phyloP scores from a whole-genome alignment of 37 sponge, comb jelly and placozoan genomes.

The Spongilla lacustris region DNA sequence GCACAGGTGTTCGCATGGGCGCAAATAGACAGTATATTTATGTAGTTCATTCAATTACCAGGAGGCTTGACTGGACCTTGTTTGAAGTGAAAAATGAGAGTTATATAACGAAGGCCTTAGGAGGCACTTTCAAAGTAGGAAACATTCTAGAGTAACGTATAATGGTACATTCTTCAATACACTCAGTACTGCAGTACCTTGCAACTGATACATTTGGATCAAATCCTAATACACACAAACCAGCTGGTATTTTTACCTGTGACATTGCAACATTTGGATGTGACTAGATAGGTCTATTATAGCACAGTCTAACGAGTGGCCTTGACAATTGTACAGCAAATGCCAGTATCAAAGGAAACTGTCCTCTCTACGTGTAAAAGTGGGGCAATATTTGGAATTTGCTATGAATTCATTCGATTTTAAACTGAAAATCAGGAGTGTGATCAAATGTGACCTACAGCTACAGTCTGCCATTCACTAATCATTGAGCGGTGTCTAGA shows the following conservation, averaged over 20 bases:
- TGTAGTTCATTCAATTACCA: too few relatives aligned
- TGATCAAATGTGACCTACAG: constrained; percentile 64
- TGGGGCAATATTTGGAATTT: constrained; percentile 46
- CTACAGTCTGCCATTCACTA: constrained; percentile 62
- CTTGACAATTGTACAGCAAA: constrained; percentile 67
- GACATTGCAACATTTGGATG: constrained; percentile 67
- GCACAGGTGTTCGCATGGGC: too few relatives aligned
- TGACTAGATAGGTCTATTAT: constrained; percentile 56
- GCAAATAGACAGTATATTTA: too few relatives aligned
- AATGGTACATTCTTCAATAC: constrained; percentile 30
- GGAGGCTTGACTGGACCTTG: too few relatives aligned
- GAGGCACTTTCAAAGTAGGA: too few relatives aligned
- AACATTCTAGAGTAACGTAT: too few relatives aligned
- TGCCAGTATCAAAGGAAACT: constrained; percentile 57
- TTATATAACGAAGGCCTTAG: too few relatives aligned
- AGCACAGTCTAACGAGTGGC: constrained; percentile 54
- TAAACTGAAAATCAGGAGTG: constrained; percentile 11
- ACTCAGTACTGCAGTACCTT: constrained; percentile 7
- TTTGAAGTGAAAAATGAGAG: too few relatives aligned
- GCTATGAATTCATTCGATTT: constrained; percentile 28
- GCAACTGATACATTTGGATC: constrained; percentile 39
- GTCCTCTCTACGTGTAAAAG: constrained; percentile 34
- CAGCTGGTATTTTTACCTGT: constrained; percentile 33
- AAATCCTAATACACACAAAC: constrained; percentile 26
- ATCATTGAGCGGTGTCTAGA: constrained; percentile 37